Evolutionary conservation across 2,888 invertebrate genomes (phyloP).

Genomic region (Eutolmus rufibarbis): DNA sequence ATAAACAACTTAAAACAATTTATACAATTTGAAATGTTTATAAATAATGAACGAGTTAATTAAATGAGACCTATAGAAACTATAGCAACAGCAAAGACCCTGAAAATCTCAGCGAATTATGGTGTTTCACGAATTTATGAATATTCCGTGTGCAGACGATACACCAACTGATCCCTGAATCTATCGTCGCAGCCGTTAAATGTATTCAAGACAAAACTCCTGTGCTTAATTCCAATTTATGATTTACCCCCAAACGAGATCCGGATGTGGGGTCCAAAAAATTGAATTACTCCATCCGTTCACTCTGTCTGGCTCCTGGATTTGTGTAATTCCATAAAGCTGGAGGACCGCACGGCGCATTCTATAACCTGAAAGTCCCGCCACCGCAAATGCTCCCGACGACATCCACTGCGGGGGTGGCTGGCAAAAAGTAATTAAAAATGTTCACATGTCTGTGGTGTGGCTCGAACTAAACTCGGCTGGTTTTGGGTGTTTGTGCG

Average conservation of each 20-base stretch:
- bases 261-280: not conserved
- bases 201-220: slow-evolving; percentile 25
- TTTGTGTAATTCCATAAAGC: slow-evolving; percentile 22
- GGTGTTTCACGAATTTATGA: not conserved
- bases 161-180: not conserved
- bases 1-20: too few relatives aligned
- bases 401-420: not conserved
- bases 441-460: slow-evolving; percentile 28
- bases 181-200: not conserved
- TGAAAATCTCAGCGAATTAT: slow-evolving; percentile 3
- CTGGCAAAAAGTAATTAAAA: slow-evolving; percentile 37
- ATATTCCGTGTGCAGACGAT: not conserved
- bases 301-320: slow-evolving; percentile 28
- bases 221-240: slow-evolving; percentile 32
- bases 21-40: not conserved
- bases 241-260: not conserved
- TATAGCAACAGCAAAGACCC: not conserved
- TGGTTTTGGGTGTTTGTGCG: not conserved
- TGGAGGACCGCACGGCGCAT: not conserved
- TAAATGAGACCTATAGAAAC: not conserved
- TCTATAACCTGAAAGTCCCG: not conserved
- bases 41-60: not conserved
- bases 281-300: slow-evolving; percentile 28
- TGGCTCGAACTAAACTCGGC: not conserved
- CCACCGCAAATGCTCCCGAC: slow-evolving; percentile 16